Conservation (phyloP, 2,888 invertebrate genomes). For the Lithosia quadra region DNA sequence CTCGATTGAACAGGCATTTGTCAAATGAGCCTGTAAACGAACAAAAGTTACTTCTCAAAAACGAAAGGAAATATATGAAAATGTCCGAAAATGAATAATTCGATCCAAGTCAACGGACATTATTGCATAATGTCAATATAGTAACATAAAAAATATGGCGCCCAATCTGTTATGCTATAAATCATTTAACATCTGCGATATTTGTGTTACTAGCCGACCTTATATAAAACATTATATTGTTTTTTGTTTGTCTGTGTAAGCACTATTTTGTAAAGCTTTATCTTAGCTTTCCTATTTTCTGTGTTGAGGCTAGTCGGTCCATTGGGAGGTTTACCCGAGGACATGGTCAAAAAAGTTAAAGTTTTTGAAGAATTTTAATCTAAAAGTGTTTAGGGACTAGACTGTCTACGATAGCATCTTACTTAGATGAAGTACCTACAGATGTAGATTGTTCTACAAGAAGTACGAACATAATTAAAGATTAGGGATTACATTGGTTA, state of each 20-base stretch:
- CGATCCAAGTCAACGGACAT: slow-evolving; percentile 34
- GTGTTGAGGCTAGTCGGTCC: not conserved
- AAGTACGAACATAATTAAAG: not conserved
- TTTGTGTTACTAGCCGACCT: slow-evolving; percentile 26
- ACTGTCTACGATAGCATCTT: not conserved
- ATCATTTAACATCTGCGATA: slow-evolving; percentile 61
- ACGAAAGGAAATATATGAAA: slow-evolving; percentile 21
- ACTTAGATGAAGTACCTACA: too few relatives aligned
- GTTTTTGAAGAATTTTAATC: not conserved
- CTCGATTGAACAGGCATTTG: slow-evolving; percentile 39
- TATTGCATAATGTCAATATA: slow-evolving; percentile 47
- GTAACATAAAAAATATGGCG: slow-evolving; percentile 53
- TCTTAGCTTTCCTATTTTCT: not conserved
- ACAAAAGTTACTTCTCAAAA: slow-evolving; percentile 39
- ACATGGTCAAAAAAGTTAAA: not conserved
- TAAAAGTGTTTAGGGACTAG: not conserved
- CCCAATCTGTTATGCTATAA: slow-evolving; percentile 61
- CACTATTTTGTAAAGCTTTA: not conserved
- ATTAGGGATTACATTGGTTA: not conserved
- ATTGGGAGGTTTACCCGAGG: not conserved
- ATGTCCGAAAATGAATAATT: slow-evolving; percentile 40
- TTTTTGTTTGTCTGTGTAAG: slow-evolving; percentile 12
- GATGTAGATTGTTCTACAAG: not conserved
- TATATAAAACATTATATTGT: slow-evolving; percentile 13
- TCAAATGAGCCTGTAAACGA: slow-evolving; percentile 41